Percentiles rank a stretch among this genome's conserved stretches.
These are phyloP conservation scores for Marmota flaviventris DNA, from an alignment of 2,113 vertebrate genomes.

Conservation along the genomic window DNA sequence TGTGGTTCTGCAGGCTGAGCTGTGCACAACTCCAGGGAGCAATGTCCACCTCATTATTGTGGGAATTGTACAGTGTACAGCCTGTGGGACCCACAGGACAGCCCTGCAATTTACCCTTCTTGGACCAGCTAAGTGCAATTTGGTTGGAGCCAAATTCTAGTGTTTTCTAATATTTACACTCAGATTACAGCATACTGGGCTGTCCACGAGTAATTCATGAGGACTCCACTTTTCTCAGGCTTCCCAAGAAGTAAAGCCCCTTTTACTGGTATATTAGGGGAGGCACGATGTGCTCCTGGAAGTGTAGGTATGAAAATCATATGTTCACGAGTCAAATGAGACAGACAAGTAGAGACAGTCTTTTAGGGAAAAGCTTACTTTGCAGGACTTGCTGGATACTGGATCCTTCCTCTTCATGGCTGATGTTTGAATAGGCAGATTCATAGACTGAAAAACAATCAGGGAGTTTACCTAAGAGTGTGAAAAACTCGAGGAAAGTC, in stretches of 20 bases:
- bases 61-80: not conserved
- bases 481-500: not conserved
- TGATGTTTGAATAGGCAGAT: not conserved
- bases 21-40: not conserved
- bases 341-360: not conserved
- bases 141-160: not conserved
- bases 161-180: not conserved
- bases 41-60: not conserved
- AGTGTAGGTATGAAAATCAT: not conserved
- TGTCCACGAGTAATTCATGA: not conserved
- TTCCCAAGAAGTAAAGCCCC: not conserved
- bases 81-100: not conserved
- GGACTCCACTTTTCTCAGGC: not conserved
- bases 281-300: not conserved
- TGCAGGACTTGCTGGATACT: not conserved
- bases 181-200: not conserved
- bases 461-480: not conserved
- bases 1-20: not conserved
- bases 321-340: not conserved
- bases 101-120: not conserved
- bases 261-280: not conserved
- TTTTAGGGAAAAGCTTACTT: not conserved
- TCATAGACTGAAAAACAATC: slow-evolving; percentile 43
- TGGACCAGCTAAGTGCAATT: not conserved
- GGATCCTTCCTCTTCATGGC: not conserved